A percentile compares a stretch with the other conserved stretches of the same genome.
These are phyloP conservation scores for Autographa pulchrina DNA, from an alignment of 2,888 invertebrate genomes.

Conservation along the genomic window DNA sequence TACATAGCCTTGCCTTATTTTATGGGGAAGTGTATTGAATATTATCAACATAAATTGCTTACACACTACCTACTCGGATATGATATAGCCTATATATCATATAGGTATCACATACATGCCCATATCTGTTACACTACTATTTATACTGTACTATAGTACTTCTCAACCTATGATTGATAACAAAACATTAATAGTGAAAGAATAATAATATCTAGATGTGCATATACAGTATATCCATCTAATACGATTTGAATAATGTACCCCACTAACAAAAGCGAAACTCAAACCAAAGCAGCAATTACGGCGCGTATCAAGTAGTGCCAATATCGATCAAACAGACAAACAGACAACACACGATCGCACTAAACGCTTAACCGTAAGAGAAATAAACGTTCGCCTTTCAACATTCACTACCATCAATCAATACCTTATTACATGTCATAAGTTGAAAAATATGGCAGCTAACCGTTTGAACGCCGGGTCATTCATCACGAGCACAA, in stretches of 20 bases:
- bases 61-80: no score
- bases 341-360: slow-evolving; percentile 55
- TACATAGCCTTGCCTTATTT: not conserved
- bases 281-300: slow-evolving; percentile 35
- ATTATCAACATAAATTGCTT: no score
- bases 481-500: slow-evolving; percentile 58
- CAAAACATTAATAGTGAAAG: no score
- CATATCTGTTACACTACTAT: no score
- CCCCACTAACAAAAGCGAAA: slow-evolving; percentile 14
- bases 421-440: slow-evolving; percentile 77
- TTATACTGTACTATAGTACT: no score
- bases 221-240: not conserved
- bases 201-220: no score
- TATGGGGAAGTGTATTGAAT: no score
- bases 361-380: slow-evolving; percentile 67
- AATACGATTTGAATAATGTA: slow-evolving; percentile 21
- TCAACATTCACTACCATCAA: slow-evolving; percentile 76
- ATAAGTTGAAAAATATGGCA: slow-evolving; percentile 76
- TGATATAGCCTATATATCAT: no score
- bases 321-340: slow-evolving; percentile 52
- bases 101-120: no score
- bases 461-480: slow-evolving; percentile 68
- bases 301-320: slow-evolving; percentile 55
- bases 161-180: no score
- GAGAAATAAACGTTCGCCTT: slow-evolving; percentile 76